Evolutionary conservation across 2,797 vertebrate species (phyloP).

Genomic region (Poeciliopsis gracilis): DNA sequence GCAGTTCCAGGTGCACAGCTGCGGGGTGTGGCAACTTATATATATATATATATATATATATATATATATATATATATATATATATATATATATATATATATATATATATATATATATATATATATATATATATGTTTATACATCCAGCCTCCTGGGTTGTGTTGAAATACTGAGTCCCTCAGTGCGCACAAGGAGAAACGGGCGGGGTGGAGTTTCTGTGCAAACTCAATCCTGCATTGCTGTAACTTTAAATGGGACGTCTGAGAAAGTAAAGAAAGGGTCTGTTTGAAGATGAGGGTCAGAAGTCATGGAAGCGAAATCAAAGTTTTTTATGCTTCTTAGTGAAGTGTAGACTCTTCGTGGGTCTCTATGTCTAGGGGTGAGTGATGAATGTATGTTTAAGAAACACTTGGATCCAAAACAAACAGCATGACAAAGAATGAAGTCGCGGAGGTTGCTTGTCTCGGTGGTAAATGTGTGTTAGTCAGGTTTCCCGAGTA

Average conservation of each 20-base stretch:
- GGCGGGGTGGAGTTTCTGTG: slow-evolving; percentile 59
- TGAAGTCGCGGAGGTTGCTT: slow-evolving; percentile 51
- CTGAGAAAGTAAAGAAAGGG: slow-evolving; percentile 29
- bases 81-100: slow-evolving; percentile 10
- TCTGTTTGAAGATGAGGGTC: slow-evolving; percentile 38
- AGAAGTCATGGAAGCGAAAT: slow-evolving; percentile 31
- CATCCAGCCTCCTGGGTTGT: slow-evolving; percentile 50
- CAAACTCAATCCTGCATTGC: slow-evolving; percentile 57
- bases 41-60: slow-evolving; percentile 1
- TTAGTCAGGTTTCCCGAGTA: slow-evolving; percentile 66
- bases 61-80: slow-evolving; percentile 8
- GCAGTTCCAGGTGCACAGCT: slow-evolving; percentile 82
- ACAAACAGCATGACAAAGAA: slow-evolving; percentile 68
- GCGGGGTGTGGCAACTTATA: slow-evolving; percentile 67
- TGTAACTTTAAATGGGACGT: slow-evolving; percentile 56
- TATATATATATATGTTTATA: neutral
- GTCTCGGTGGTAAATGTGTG: slow-evolving; percentile 59
- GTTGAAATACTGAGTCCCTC: slow-evolving; percentile 66
- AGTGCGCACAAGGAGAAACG: slow-evolving; percentile 43
- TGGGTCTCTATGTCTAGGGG: slow-evolving; percentile 48
- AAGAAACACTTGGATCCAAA: slow-evolving; percentile 57
- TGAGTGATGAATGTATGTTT: slow-evolving; percentile 61
- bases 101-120: neutral
- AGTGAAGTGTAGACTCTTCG: neutral
- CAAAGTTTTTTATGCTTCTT: slow-evolving; percentile 20